Base-by-base conservation (phyloP, 2,797 vertebrate species). In the Cephalopachus bancanus region DNA sequence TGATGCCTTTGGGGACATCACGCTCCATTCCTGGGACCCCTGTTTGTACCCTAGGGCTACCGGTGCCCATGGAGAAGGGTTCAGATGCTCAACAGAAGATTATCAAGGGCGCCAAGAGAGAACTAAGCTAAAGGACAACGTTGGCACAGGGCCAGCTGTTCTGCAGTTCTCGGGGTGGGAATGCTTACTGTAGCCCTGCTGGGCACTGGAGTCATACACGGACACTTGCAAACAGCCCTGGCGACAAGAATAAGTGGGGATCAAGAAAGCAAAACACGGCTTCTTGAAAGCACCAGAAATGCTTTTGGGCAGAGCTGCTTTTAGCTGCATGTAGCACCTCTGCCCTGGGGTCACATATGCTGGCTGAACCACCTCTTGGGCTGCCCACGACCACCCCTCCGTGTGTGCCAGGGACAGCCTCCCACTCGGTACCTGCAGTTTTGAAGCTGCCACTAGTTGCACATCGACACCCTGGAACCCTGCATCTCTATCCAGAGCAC, bases 141-240 rank as follows among this genome's bases (percentile, higher is more conserved):
- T 91, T 37, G 44, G 30, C 24, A 2, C 4, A 26, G 8, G 33
- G 55, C n/a, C 51, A 51, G 53, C 28, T 28, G 1, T 37, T 51
- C 53, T 44, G 28, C 16, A 26, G 53, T 33, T 16, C 71, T 44
- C 60, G 12, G 10, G 28, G 20, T 10, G 4, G 30, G 37, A 51
- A 26, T 17, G 5, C 16, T n/a, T 9, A 51, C 37, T 24, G 19
- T 10, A 16, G 5, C 53, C 37, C 67, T 3, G 55, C 53, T 10
- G 4, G 2, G 28, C 17, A 8, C 9, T 0, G 15, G 16, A 72
- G 15, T 49, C 44, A 51, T 19, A 64, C 1, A 2, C 1, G 19
- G 67, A 28, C 30, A 55, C 53, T 51, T 74, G 1, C 28, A 3
- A 60, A 30, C 51, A 62, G 79, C 51, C 11, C 3, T 62, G 10